A percentile compares a stretch with the other conserved stretches of the same genome.
phyloP scores from a whole-genome alignment of 2,797 vertebrate species.

The Melanotaenia pygmaea region DNA sequence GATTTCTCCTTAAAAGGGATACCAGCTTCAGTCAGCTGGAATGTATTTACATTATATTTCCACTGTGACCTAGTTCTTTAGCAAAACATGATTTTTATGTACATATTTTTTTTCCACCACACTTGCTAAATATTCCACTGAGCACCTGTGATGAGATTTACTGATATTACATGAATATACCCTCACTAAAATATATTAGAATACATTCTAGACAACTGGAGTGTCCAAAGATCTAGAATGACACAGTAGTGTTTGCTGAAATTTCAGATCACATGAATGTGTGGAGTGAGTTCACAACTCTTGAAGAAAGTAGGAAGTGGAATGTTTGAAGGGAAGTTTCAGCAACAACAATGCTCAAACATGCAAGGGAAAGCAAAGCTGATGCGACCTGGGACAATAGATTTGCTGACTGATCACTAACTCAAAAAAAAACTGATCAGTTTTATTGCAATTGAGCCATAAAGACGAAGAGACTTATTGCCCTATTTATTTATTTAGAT shows the following conservation, averaged over 20 bases:
- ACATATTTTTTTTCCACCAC: background rate
- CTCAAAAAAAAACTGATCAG: no score
- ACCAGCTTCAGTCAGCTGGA: conserved; percentile 4
- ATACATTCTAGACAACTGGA: background rate
- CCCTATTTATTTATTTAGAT: background rate
- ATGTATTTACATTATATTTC: conserved; percentile 10
- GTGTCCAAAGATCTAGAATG: background rate
- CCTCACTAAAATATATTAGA: no score
- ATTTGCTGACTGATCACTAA: background rate
- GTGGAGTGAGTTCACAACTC: background rate
- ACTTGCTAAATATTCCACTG: background rate
- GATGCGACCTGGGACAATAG: background rate
- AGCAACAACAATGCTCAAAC: background rate
- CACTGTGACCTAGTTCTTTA: conserved; percentile 8
- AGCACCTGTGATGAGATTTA: background rate
- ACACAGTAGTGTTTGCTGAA: background rate
- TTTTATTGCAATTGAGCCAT: background rate
- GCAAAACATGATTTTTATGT: background rate
- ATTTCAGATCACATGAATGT: background rate
- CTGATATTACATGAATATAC: background rate
- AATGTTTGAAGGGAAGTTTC: background rate
- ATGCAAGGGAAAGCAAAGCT: background rate
- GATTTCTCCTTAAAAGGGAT: conserved; percentile 2
- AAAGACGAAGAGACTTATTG: no score
- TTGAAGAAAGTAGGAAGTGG: background rate